These are phyloP conservation scores for Dasysyrphus albostriatus DNA, from an alignment of 2,888 invertebrate genomes.

Conservation along the genomic window DNA sequence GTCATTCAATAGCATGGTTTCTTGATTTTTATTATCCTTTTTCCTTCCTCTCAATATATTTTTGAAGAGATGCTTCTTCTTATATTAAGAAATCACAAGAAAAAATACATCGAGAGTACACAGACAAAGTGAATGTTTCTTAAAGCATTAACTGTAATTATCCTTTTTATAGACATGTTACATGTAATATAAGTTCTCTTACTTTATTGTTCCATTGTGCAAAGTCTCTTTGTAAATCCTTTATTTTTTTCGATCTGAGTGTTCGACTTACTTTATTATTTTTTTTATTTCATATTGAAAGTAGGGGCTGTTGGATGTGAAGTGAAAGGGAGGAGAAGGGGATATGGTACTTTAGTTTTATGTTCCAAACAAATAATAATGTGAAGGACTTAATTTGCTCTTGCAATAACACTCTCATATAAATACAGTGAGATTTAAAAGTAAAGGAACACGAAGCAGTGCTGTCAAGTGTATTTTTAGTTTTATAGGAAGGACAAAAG, in stretches of 20 bases:
- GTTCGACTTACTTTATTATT: conserved; percentile 24
- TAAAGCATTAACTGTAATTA: conserved; percentile 68
- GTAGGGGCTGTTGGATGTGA: too few species aligned
- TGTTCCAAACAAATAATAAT: conserved; percentile 71
- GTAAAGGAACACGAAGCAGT: too few species aligned
- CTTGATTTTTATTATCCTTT: conserved; percentile 60
- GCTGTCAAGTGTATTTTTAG: too few species aligned
- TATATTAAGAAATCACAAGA: background rate
- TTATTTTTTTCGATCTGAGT: conserved; percentile 15
- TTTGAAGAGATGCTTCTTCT: background rate
- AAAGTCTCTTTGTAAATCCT: conserved; percentile 23
- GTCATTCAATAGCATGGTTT: conserved; percentile 59
- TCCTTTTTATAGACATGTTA: conserved; percentile 66
- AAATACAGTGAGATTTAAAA: conserved; percentile 7
- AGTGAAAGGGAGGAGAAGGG: background rate
- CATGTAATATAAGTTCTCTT: conserved; percentile 38
- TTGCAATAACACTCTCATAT: conserved; percentile 2
- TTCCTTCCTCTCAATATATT: background rate
- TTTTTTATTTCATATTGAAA: conserved; percentile 17
- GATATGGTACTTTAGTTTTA: conserved; percentile 60
- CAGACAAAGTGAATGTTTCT: conserved; percentile 59
- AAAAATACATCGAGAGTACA: background rate
- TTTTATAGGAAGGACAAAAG: too few species aligned
- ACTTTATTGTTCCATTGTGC: conserved; percentile 29
- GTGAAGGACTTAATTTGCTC: conserved; percentile 72